Evolutionary conservation across 2,888 invertebrate genomes (phyloP), one percentile per base, ranked within the genome.

Genomic region (Cheilosia vulpina): DNA sequence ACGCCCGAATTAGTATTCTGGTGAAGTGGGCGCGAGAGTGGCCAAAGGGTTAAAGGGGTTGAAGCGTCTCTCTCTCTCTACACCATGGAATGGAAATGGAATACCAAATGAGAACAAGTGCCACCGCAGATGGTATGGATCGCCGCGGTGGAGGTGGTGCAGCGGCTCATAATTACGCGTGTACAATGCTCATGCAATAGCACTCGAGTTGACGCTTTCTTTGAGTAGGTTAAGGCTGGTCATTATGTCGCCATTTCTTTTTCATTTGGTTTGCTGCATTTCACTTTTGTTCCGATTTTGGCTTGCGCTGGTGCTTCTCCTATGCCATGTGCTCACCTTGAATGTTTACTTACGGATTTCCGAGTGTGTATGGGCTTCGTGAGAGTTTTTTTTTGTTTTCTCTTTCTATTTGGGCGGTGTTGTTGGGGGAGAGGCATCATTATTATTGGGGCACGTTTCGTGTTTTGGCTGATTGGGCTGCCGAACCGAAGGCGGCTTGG

Each of bases 171-270:
- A 84, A 84, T 80, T 80, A 76, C 69, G 60, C 75, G 75, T 80
- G 69, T 71, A 71, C 38, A 66, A 75, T 75, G 63, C 65, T 34
- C 43, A 66, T 71, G 75, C 71, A 80, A 84, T 75, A 53, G 45
- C 47, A 60, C 75, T 76, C 60, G 38, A 58, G 73, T 55, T 57
- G 75, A 65, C 73, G 68, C 45, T 69, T 73, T 73, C 73, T 75
- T 69, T 73, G 60, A 84, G 80, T 84, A 60, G 84, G 84, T 84
- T 84, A 84, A 84, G 84, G 84, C 80, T 84, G 75, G 84, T 76
- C 75, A 84, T 84, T 84, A 80, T 71, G 71, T 80, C 43, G 68
- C 79, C 52, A 69, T 69, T 69, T 79, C 73, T 58, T 73, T 55
- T 45, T 47, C 43, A 31, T 7, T 52, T 66, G 45, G 31, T 5